Percentiles rank a stretch among this genome's conserved stretches.
These are phyloP conservation scores for Desmodus rotundus DNA, from an alignment of 2,113 vertebrate genomes.

Conservation along the genomic window DNA sequence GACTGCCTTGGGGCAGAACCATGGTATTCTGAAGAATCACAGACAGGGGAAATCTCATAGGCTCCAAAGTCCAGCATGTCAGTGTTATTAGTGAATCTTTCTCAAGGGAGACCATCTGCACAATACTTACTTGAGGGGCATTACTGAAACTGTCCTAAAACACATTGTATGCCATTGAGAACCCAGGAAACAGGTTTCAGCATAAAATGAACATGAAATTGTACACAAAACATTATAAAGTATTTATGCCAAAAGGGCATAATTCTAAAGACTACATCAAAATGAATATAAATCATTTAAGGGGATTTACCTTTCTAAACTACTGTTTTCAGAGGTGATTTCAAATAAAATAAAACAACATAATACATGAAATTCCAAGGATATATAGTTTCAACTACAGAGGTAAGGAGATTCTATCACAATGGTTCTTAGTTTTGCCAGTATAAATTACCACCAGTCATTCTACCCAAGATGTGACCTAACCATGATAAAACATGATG, in stretches of 20 bases:
- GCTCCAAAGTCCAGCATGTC: not conserved
- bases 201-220: slow-evolving; percentile 49
- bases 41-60: not conserved
- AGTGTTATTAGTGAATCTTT: not conserved
- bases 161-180: slow-evolving; percentile 36
- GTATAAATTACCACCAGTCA: not conserved
- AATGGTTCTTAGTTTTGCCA: not conserved
- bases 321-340: not conserved
- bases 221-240: slow-evolving; percentile 34
- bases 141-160: slow-evolving; percentile 66
- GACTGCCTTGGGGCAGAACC: not conserved
- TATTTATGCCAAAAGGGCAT: not conserved
- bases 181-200: slow-evolving; percentile 48
- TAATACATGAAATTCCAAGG: not conserved
- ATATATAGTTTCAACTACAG: not conserved
- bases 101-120: not conserved
- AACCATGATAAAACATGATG: not conserved
- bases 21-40: not conserved
- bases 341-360: not conserved
- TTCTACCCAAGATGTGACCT: not conserved
- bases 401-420: not conserved
- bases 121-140: not conserved
- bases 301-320: not conserved
- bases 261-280: slow-evolving; percentile 11
- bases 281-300: slow-evolving; percentile 1